Evolutionary conservation across 2,113 vertebrate genomes (phyloP).

Genomic region (Lethenteron reissneri): DNA sequence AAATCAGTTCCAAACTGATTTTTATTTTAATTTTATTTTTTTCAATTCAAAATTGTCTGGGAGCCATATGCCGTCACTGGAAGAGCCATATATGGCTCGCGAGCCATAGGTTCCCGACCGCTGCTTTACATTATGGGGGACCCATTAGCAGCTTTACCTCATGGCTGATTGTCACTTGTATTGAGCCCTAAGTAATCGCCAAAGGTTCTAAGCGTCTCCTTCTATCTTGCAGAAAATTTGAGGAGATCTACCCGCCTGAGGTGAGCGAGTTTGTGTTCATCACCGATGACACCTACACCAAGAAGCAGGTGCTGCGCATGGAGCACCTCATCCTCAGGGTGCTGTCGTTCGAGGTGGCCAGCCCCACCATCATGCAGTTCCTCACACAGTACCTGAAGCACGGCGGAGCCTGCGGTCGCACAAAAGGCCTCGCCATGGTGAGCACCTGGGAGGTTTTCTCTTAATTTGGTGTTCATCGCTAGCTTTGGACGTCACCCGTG

Average conservation of each 20-base stretch:
- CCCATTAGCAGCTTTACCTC: too few species aligned
- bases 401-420: constrained; percentile 26
- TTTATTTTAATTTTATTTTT: too few species aligned
- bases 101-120: too few species aligned
- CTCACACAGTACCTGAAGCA: constrained; percentile 64
- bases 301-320: constrained; percentile 92
- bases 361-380: constrained; percentile 80
- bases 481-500: too few species aligned
- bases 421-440: constrained; percentile 71
- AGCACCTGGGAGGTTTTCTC: constrained; percentile 12
- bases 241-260: constrained; percentile 96
- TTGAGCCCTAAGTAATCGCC: too few species aligned
- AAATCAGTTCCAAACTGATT: too few species aligned
- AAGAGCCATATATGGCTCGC: too few species aligned
- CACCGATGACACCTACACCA: constrained; percentile 92
- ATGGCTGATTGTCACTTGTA: too few species aligned
- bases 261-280: constrained; percentile 96
- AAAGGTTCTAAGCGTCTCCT: neutral
- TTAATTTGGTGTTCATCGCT: too few species aligned
- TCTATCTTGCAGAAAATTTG: constrained; percentile 56
- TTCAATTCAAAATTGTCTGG: too few species aligned
- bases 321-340: constrained; percentile 92
- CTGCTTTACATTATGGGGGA: too few species aligned
- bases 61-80: too few species aligned
- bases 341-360: constrained; percentile 78